These are phyloP conservation scores for Guaruba guarouba DNA, from an alignment of 2,113 vertebrate genomes.

Conservation along the genomic window DNA sequence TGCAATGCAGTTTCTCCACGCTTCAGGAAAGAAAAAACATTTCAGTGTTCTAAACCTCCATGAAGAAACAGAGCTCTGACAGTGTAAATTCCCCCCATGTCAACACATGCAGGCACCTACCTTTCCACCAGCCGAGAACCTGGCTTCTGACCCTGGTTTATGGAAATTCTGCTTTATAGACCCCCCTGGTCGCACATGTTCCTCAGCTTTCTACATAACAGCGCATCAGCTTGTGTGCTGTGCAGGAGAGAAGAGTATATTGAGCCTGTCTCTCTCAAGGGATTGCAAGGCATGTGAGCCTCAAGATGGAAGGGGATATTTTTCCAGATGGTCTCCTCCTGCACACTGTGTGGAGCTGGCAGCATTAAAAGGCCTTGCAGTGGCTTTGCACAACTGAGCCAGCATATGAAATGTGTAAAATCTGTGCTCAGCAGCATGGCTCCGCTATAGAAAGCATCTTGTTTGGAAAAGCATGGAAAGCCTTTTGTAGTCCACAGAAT, in stretches of 20 bases:
- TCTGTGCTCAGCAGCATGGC: neutral
- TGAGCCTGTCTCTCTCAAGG: neutral
- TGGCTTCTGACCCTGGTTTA: neutral
- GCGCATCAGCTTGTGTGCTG: rapidly evolving
- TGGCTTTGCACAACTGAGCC: neutral
- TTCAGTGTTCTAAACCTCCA: neutral
- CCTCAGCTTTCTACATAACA: rapidly evolving
- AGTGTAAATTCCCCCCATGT: neutral
- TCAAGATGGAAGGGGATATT: neutral
- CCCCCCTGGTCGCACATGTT: neutral
- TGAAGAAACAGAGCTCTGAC: neutral
- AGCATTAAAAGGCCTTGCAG: neutral
- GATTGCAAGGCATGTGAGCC: neutral
- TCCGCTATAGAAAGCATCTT: neutral
- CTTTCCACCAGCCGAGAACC: neutral
- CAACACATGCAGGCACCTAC: rapidly evolving
- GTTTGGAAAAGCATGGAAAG: neutral
- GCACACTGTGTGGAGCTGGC: slow-evolving; percentile 7
- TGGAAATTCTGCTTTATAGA: neutral
- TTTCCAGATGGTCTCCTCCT: slow-evolving; percentile 42
- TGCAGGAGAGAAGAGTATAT: neutral
- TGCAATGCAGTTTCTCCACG: slow-evolving; percentile 95
- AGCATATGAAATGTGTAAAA: neutral
- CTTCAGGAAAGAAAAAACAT: slow-evolving; percentile 72
- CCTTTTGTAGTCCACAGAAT: neutral